Conservation (phyloP, 2,113 vertebrate species). For the Leptobrachium ailaonicum region DNA sequence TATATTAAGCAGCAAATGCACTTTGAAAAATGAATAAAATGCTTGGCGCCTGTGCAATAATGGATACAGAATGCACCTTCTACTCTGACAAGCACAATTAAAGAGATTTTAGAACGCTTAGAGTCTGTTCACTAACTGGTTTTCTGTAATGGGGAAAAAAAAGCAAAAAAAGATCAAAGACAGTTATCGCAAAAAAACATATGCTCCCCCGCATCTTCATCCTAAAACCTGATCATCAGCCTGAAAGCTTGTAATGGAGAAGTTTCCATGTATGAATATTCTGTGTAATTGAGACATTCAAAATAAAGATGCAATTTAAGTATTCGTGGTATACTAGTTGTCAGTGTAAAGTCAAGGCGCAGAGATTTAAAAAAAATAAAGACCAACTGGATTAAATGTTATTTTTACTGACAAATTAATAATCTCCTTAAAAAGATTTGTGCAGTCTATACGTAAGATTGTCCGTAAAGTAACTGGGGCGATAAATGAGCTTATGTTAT, state of each 20-base stretch:
- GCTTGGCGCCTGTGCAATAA: neutral
- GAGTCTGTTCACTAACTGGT: slow-evolving; percentile 27
- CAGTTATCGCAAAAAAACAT: slow-evolving; percentile 31
- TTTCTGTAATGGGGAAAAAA: slow-evolving; percentile 17
- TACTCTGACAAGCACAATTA: slow-evolving; percentile 22
- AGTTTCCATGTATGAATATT: slow-evolving; percentile 2
- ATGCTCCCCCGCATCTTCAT: slow-evolving; percentile 37
- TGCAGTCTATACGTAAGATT: too few species aligned
- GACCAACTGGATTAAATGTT: neutral
- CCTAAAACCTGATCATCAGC: slow-evolving; percentile 29
- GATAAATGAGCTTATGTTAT: too few species aligned
- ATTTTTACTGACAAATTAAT: too few species aligned
- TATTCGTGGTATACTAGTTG: neutral
- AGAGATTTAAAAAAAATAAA: neutral
- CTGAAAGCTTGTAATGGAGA: neutral
- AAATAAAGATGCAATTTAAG: neutral
- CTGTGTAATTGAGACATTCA: neutral
- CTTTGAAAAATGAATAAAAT: slow-evolving; percentile 37
- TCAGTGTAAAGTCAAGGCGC: neutral
- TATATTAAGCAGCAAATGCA: slow-evolving; percentile 12
- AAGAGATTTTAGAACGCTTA: slow-evolving; percentile 30
- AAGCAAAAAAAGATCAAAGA: slow-evolving; percentile 21
- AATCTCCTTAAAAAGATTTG: too few species aligned
- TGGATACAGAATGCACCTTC: slow-evolving; percentile 19
- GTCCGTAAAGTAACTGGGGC: too few species aligned